A percentile compares a stretch with the other conserved stretches of the same genome.
phyloP scores from a whole-genome alignment of 2,888 invertebrate genomes.

The Drosophila algonquin region DNA sequence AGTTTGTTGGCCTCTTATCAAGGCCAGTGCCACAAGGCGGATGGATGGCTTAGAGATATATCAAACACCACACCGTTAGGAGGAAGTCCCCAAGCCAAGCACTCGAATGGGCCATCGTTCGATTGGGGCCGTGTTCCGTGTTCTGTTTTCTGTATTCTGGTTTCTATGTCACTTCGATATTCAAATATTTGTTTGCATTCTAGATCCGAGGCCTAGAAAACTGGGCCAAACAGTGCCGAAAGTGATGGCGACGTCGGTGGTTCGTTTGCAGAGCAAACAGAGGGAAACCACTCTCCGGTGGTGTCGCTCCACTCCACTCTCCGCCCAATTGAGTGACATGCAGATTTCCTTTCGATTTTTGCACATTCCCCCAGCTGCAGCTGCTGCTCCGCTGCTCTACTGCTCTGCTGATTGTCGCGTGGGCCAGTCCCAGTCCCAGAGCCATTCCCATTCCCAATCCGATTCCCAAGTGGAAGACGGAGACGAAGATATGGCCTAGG shows the following conservation, averaged over 20 bases:
- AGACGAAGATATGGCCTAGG: constrained; percentile 38
- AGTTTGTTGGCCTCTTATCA: constrained; percentile 64
- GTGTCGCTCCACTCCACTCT: constrained; percentile 55
- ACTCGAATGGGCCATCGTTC: constrained; percentile 37
- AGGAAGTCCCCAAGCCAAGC: constrained; percentile 56
- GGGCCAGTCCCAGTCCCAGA: constrained; percentile 15
- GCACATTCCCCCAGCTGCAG: constrained; percentile 56
- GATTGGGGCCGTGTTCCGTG: constrained; percentile 16
- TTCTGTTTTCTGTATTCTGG: constrained; percentile 1
- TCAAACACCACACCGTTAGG: constrained; percentile 42
- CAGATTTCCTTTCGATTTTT: constrained; percentile 75
- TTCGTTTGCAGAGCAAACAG: constrained; percentile 69
- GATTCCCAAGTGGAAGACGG: constrained; percentile 18
- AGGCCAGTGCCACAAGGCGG: constrained; percentile 29
- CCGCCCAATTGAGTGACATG: constrained; percentile 70
- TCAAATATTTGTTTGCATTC: constrained; percentile 68
- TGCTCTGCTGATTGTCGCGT: constrained; percentile 59
- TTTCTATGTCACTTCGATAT: constrained; percentile 63
- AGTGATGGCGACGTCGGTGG: constrained; percentile 23
- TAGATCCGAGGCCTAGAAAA: constrained; percentile 34
- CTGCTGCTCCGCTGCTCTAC: constrained; percentile 26
- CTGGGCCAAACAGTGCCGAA: constrained; percentile 58
- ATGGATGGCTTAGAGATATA: constrained; percentile 45
- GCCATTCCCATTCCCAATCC: background rate
- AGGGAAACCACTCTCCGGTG: constrained; percentile 44